phyloP scores from a whole-genome alignment of 2,797 vertebrate genomes.

The Enteromius thamalakanensis region DNA sequence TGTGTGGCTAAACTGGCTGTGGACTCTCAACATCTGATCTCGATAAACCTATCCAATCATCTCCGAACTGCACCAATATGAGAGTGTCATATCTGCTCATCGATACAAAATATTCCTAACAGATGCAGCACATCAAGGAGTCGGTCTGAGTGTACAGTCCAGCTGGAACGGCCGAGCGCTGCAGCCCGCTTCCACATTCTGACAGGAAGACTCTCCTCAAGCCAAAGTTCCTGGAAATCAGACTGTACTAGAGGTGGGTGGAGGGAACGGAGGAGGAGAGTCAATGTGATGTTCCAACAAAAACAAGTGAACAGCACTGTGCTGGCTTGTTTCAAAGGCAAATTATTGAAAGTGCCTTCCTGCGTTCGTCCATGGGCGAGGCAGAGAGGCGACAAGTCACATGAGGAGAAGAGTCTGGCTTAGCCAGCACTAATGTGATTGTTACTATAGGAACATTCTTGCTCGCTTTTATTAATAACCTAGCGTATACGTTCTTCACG shows the following conservation, averaged over 20 bases:
- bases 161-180: conserved; percentile 40
- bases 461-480: background rate
- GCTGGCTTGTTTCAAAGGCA: conserved; percentile 26
- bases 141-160: conserved; percentile 10
- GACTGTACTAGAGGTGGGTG: conserved; percentile 59
- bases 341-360: conserved; percentile 37
- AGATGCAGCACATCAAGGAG: conserved; percentile 5
- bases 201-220: conserved; percentile 73
- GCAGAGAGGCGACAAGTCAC: background rate
- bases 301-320: conserved; percentile 33
- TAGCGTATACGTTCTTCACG: background rate
- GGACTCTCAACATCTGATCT: conserved; percentile 2
- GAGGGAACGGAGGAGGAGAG: conserved; percentile 15
- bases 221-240: conserved; percentile 83
- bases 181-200: conserved; percentile 72
- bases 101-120: conserved; percentile 29
- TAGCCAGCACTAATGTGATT: background rate
- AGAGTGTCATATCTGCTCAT: background rate
- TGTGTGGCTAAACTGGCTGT: background rate
- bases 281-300: conserved; percentile 24
- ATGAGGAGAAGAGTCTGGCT: conserved; percentile 11
- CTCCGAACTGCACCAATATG: conserved; percentile 13
- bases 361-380: background rate
- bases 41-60: background rate
- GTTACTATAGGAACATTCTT: conserved; percentile 1